Conservation (phyloP, 1,140 invertebrate species). For the Drosophila orena region DNA sequence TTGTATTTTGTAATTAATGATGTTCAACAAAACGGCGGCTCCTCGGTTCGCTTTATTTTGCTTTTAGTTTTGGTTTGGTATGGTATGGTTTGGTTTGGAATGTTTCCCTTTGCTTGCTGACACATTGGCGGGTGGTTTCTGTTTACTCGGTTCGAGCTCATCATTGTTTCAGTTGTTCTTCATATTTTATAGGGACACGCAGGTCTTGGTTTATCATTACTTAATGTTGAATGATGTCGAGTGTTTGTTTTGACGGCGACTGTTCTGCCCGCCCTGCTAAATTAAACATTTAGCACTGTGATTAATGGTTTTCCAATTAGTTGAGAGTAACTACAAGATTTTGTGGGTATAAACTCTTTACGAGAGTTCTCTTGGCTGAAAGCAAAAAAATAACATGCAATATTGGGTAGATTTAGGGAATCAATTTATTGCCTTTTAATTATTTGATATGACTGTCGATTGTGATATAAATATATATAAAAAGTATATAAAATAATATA, state of each 20-base stretch:
- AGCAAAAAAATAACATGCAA: background rate
- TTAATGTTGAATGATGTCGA: slow-evolving; percentile 81
- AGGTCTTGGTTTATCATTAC: slow-evolving; percentile 68
- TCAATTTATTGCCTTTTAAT: background rate
- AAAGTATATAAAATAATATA: too few species aligned
- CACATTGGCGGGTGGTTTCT: slow-evolving; percentile 71
- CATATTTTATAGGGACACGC: slow-evolving; percentile 44
- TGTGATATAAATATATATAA: too few species aligned
- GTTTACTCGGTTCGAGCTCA: slow-evolving; percentile 51
- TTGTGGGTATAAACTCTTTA: background rate
- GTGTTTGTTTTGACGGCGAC: slow-evolving; percentile 79
- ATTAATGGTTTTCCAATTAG: slow-evolving; percentile 75
- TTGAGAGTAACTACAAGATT: slow-evolving; percentile 15
- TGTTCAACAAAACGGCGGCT: slow-evolving; percentile 81
- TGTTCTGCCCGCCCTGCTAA: slow-evolving; percentile 50
- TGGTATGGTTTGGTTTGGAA: slow-evolving; percentile 21
- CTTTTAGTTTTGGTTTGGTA: slow-evolving; percentile 23
- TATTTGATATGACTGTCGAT: too few species aligned
- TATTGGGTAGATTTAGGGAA: background rate
- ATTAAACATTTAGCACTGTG: slow-evolving; percentile 68
- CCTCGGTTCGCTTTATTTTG: slow-evolving; percentile 36
- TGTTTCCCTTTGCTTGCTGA: slow-evolving; percentile 48
- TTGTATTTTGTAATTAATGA: slow-evolving; percentile 84
- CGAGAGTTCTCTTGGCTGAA: background rate
- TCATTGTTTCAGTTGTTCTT: slow-evolving; percentile 37